Base-by-base conservation (phyloP, 2,888 invertebrate genomes). In the Leucophora obtusa region DNA sequence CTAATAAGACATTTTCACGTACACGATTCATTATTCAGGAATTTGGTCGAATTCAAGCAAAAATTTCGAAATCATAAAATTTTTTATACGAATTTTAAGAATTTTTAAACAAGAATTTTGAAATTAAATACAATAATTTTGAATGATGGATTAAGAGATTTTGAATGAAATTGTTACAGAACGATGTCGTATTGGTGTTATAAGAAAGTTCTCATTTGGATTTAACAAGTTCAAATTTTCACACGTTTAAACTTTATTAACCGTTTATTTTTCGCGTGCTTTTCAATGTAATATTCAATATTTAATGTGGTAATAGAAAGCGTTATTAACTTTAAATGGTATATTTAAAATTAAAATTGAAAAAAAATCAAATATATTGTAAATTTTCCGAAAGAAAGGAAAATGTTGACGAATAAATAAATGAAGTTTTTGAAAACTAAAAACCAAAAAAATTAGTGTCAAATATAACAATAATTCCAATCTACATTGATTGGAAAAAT, bases 341-440 rank as follows among this genome's bases (percentile, higher is more conserved):
- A 78, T 83, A 80, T 73, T 81, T 62, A 84, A 82, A 65, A 51
- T 28, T 65, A 28, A 7, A 68, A 76, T 50, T 53, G n/a, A 75
- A 82, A 84, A 79, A 28, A 75, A 79, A 82, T 72, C 43, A 76
- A 77, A 72, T 38, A 21, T 51, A 62, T 33, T 56, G n/a, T 54
- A 43, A 62, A 74, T 82, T 83, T 82, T 83, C 79, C 83, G 82
- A 83, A 83, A 82, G 79, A 83, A 82, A 82, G 79, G 82, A 83
- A 83, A 83, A 84, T 79, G 72, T 75, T 82, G 75, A n/a, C n/a
- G n/a, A 81, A 81, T 77, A 79, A 72, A 47, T n/a, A 47, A 43
- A 82, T 78, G 66, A 80, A 75, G 79, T 79, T 75, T 79, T 66
- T 76, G 68, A 82, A 68, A 75, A 81, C 79, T 79, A 71, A 74